phyloP scores from a whole-genome alignment of 2,888 invertebrate species.

The Acanthococcus lagerstroemiae region DNA sequence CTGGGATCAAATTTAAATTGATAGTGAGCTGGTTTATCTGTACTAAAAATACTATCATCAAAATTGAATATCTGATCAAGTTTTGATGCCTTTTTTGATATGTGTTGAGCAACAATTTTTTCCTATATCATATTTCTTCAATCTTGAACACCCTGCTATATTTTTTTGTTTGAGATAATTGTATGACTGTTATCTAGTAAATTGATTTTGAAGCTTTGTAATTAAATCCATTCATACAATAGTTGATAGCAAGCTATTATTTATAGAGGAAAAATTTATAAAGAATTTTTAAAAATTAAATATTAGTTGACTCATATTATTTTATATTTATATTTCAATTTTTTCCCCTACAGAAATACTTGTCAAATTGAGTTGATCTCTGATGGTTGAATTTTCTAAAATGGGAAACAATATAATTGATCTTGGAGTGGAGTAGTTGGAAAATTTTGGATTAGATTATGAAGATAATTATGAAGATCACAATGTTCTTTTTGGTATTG shows the following conservation, averaged over 20 bases:
- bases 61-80: neutral
- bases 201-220: neutral
- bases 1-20: slow-evolving; percentile 11
- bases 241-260: neutral
- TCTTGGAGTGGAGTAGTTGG: neutral
- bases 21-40: slow-evolving; percentile 7
- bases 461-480: too few relatives aligned
- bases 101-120: slow-evolving; percentile 5
- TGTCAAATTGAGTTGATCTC: too few relatives aligned
- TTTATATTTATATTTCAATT: neutral
- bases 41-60: slow-evolving; percentile 15
- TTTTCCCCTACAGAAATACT: neutral
- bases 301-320: neutral
- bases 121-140: slow-evolving; percentile 12
- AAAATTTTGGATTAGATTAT: too few relatives aligned
- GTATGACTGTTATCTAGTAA: slow-evolving; percentile 1
- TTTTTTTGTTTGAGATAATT: slow-evolving; percentile 6
- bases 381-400: too few relatives aligned
- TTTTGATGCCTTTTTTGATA: slow-evolving; percentile 3
- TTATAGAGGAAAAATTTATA: neutral
- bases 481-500: too few relatives aligned
- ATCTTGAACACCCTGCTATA: slow-evolving; percentile 16
- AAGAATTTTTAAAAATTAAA: neutral
- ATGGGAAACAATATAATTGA: neutral
- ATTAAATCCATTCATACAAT: neutral